phyloP scores from a whole-genome alignment of 2,888 invertebrate genomes.

The Alcis repandata region DNA sequence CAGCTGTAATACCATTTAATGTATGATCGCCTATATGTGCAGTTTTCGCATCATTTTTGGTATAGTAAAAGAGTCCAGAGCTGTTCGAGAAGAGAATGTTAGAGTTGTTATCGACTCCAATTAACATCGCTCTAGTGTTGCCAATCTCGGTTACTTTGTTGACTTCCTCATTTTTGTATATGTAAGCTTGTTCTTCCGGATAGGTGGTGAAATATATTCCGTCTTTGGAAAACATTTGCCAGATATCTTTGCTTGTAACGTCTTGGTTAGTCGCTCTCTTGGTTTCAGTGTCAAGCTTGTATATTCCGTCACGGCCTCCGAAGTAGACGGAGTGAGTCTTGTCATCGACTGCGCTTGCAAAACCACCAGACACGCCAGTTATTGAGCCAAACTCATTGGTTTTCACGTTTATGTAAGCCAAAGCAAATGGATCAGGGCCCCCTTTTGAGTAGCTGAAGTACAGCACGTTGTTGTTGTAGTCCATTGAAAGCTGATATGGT shows the following conservation, averaged over 20 bases:
- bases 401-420: constrained; percentile 65
- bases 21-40: constrained; percentile 41
- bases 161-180: constrained; percentile 49
- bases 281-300: constrained; percentile 60
- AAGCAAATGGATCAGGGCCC: constrained; percentile 50
- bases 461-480: constrained; percentile 67
- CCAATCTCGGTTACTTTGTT: constrained; percentile 49
- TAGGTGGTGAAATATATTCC: constrained; percentile 70
- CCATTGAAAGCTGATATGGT: constrained; percentile 72
- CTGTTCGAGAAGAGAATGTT: constrained; percentile 58
- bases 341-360: constrained; percentile 67
- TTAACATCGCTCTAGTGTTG: constrained; percentile 49
- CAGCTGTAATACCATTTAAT: constrained; percentile 54
- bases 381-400: constrained; percentile 60
- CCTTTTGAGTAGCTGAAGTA: constrained; percentile 66
- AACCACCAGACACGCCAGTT: constrained; percentile 61
- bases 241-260: constrained; percentile 61
- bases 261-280: constrained; percentile 55
- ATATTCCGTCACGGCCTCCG: constrained; percentile 69
- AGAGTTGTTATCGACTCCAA: constrained; percentile 54
- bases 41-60: constrained; percentile 33
- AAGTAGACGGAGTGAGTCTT: constrained; percentile 62
- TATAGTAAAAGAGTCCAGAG: constrained; percentile 56
- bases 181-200: constrained; percentile 55
- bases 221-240: constrained; percentile 73